phyloP scores from a whole-genome alignment of 2,797 vertebrate species.

The Schizopygopsis pylzovi region DNA sequence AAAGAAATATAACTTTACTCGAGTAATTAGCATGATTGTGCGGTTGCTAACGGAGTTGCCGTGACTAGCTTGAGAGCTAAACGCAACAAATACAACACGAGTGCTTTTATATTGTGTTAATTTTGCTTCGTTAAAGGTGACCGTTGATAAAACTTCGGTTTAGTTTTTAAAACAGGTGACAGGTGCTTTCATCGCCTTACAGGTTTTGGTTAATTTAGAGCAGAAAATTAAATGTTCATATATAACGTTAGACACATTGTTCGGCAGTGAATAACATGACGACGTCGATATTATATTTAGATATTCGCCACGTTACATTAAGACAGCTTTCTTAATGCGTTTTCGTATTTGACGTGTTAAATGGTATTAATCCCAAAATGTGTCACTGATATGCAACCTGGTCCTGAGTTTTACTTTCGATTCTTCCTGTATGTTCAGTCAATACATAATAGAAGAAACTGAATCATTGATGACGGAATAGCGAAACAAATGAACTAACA shows the following conservation, averaged over 20 bases:
- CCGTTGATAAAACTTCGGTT: not conserved
- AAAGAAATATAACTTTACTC: constrained; percentile 7
- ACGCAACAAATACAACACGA: not conserved
- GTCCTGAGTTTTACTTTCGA: constrained; percentile 8
- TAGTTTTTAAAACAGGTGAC: not conserved
- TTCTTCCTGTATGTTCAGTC: not conserved
- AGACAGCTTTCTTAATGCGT: not conserved
- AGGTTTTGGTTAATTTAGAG: not conserved
- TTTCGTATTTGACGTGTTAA: not conserved
- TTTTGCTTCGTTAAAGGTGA: not conserved
- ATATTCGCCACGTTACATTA: not conserved
- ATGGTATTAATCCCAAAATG: not conserved
- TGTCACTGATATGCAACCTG: not conserved
- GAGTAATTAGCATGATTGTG: constrained; percentile 34
- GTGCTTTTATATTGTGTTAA: not conserved
- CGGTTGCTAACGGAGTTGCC: constrained; percentile 37
- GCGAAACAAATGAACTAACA: not conserved
- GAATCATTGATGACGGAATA: not conserved
- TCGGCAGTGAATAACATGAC: not conserved
- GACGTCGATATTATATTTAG: not conserved
- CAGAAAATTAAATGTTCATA: not conserved
- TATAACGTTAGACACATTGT: not conserved
- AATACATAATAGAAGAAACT: not conserved
- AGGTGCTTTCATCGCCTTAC: not conserved
- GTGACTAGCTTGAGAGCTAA: constrained; percentile 30